Evolutionary conservation across 2,113 vertebrate species (phyloP).

Genomic region (Actinemys pallida): DNA sequence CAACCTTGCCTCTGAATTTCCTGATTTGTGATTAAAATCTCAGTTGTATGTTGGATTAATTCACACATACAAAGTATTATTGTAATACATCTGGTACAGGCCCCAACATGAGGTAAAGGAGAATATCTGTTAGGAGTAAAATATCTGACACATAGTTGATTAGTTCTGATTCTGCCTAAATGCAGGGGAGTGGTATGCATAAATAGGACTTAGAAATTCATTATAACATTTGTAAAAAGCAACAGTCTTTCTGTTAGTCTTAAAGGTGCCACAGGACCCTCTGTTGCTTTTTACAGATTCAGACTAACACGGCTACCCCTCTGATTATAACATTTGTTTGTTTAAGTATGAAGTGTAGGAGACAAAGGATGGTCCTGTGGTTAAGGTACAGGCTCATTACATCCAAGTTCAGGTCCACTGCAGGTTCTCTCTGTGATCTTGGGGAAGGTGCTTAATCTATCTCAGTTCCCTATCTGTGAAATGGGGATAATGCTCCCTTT

Average conservation of each 20-base stretch:
- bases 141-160: background rate
- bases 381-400: constrained; percentile 3
- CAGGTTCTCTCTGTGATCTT: background rate
- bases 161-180: background rate
- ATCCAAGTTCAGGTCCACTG: constrained; percentile 35
- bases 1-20: constrained; percentile 38
- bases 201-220: background rate
- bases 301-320: no score
- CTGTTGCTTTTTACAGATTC: no score
- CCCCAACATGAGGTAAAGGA: background rate
- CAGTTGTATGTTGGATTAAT: constrained; percentile 9
- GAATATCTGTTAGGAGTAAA: background rate
- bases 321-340: background rate
- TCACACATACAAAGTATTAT: background rate
- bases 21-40: constrained; percentile 30
- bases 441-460: constrained; percentile 28
- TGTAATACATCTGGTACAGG: background rate
- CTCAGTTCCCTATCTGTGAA: constrained; percentile 3
- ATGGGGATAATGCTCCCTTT: background rate
- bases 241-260: no score
- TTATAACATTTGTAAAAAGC: no score
- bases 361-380: constrained; percentile 15
- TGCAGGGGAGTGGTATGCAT: background rate
- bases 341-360: background rate
- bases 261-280: no score